Percentiles rank a stretch among this genome's conserved stretches.
These are phyloP conservation scores for Thripadectes ignobilis DNA, from an alignment of 2,797 vertebrate genomes.

Conservation along the genomic window DNA sequence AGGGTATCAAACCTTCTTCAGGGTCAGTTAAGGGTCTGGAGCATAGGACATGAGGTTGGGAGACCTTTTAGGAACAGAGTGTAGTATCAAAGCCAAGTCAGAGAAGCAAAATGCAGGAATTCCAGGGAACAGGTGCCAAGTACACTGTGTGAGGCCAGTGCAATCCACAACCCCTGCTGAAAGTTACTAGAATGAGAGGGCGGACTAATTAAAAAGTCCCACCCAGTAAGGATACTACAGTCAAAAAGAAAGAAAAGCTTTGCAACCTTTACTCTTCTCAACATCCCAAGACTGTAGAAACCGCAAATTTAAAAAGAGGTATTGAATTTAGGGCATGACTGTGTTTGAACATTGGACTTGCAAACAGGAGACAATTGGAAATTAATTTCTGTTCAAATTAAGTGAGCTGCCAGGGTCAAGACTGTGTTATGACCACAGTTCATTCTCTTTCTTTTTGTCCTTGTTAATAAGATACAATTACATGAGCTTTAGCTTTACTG, in stretches of 20 bases:
- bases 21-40: background rate
- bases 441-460: background rate
- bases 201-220: background rate
- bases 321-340: background rate
- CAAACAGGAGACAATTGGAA: background rate
- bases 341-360: background rate
- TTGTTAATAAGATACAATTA: constrained; percentile 9
- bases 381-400: background rate
- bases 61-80: background rate
- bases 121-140: background rate
- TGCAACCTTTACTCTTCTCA: background rate
- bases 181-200: background rate
- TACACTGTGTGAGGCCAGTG: background rate
- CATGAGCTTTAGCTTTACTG: background rate
- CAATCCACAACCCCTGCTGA: background rate
- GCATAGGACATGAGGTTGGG: background rate
- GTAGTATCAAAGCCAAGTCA: background rate
- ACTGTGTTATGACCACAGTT: background rate
- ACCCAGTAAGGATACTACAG: background rate
- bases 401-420: background rate
- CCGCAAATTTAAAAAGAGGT: background rate
- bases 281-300: background rate
- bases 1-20: background rate
- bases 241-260: background rate
- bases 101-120: background rate